phyloP scores from a whole-genome alignment of 2,888 invertebrate species.

The Sabellastarte sp. region DNA sequence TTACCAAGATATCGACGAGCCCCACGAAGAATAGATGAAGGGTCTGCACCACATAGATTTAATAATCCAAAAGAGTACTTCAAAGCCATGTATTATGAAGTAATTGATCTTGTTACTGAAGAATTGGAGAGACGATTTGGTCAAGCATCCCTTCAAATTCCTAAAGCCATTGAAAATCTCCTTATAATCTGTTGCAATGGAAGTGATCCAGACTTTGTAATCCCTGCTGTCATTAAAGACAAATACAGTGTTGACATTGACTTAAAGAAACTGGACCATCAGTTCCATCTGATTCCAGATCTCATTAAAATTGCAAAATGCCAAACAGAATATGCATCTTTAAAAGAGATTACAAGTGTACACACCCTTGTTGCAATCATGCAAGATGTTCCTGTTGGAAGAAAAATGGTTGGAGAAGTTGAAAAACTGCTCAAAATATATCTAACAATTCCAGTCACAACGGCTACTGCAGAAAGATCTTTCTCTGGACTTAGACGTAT shows the following conservation, averaged over 20 bases:
- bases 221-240: background rate
- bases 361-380: background rate
- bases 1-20: background rate
- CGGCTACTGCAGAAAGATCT: constrained; percentile 5
- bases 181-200: background rate
- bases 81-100: too few species aligned
- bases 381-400: background rate
- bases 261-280: background rate
- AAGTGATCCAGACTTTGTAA: background rate
- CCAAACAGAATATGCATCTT: background rate
- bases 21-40: constrained; percentile 1
- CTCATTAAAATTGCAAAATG: background rate
- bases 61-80: background rate
- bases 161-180: background rate
- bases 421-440: background rate
- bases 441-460: constrained; percentile 8
- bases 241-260: background rate
- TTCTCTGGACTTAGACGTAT: constrained; percentile 6
- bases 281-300: constrained; percentile 3
- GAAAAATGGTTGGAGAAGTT: background rate
- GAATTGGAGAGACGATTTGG: background rate
- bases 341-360: background rate
- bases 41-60: background rate
- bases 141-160: background rate
- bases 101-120: background rate